Evolutionary conservation across 2,888 invertebrate species (phyloP), one percentile per base, ranked within the genome.

Genomic region (Octodonta nipae): DNA sequence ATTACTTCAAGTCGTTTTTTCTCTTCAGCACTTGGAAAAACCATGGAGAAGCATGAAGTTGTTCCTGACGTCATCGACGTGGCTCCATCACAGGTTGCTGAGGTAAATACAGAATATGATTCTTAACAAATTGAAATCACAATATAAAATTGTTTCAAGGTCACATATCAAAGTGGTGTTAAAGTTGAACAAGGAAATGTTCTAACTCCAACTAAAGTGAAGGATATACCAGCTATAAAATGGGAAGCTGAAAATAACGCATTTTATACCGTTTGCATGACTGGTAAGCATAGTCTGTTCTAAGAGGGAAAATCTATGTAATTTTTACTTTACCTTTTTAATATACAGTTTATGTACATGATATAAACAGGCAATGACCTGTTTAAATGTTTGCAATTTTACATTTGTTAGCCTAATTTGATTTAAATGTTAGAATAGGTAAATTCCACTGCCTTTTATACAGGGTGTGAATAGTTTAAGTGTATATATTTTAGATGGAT

Each of bases 241-340:
- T 77, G 70, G 69, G 59, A 61, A 8, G 58, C 60, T 17, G 63
- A 65, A 29, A 40, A 48, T 8, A 48, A 47, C 35, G 44, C 54
- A 2, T 61, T 67, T 15, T 78, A 77, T 53, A 69, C 73, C 1
- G 54, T 78, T n/a, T 66, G 71, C 48, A 71, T 74, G 70, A 72
- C 71, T 13, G 52, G 51, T 52, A 36, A 20, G n/a, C n/a, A n/a
- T n/a, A n/a, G n/a, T n/a, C n/a, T n/a, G n/a, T n/a, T n/a, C n/a
- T n/a, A n/a, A n/a, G n/a, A n/a, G n/a, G n/a, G n/a, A n/a, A n/a
- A n/a, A n/a, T n/a, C n/a, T n/a, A n/a, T n/a, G n/a, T n/a, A n/a
- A n/a, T n/a, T n/a, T n/a, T n/a, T n/a, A n/a, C n/a, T n/a, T n/a
- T n/a, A n/a, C n/a, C n/a, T n/a, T n/a, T n/a, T n/a, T n/a, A n/a